These are phyloP conservation scores for Gobio occitaniae DNA, from an alignment of 2,797 vertebrate genomes.

Conservation along the genomic window DNA sequence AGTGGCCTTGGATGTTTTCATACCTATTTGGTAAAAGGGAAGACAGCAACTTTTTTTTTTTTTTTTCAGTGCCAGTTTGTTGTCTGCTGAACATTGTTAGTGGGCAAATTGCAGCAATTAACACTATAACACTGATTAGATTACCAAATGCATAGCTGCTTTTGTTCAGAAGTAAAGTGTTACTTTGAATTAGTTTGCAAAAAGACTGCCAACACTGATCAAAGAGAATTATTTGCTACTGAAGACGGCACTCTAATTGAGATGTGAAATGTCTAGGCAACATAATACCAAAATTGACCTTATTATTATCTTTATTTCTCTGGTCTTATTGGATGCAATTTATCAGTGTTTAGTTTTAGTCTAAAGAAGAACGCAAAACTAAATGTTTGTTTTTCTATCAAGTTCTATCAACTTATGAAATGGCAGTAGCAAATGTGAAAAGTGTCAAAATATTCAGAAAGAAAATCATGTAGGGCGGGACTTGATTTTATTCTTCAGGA, in stretches of 20 bases:
- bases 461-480: neutral
- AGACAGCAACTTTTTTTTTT: no score
- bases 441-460: neutral
- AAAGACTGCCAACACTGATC: neutral
- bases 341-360: neutral
- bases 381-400: neutral
- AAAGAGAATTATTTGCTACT: slow-evolving; percentile 16
- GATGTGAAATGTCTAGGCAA: neutral
- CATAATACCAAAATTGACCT: slow-evolving; percentile 9
- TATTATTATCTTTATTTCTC: neutral
- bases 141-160: neutral
- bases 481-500: neutral
- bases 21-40: no score
- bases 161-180: slow-evolving; percentile 11
- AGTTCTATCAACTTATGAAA: neutral
- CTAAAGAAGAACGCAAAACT: neutral
- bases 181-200: neutral
- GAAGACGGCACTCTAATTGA: neutral
- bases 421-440: neutral
- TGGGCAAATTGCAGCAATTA: neutral
- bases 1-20: neutral
- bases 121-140: neutral
- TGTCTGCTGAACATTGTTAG: neutral
- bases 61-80: neutral
- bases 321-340: neutral